Evolutionary conservation across 2,113 vertebrate genomes (phyloP).

Genomic region (Romanogobio albipinnatus): DNA sequence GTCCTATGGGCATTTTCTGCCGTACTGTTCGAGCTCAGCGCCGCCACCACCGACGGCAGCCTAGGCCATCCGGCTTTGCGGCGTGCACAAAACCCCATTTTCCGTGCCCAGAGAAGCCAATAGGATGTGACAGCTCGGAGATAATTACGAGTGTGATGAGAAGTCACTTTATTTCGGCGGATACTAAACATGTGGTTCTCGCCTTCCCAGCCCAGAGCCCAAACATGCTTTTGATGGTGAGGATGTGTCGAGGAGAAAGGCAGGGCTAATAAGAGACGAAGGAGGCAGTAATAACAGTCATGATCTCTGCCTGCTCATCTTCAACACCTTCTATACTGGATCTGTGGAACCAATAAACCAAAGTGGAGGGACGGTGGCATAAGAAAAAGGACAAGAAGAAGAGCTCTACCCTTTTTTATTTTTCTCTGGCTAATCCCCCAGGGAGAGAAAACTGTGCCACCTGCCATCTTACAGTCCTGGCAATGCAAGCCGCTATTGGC

Average conservation of each 20-base stretch:
- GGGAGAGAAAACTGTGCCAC: slow-evolving; percentile 48
- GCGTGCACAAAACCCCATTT: slow-evolving; percentile 21
- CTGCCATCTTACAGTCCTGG: slow-evolving; percentile 49
- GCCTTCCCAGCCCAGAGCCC: slow-evolving; percentile 40
- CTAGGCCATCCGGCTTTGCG: slow-evolving; percentile 7
- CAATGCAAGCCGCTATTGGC: slow-evolving; percentile 45
- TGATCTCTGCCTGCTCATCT: slow-evolving; percentile 53
- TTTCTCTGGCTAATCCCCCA: slow-evolving; percentile 29
- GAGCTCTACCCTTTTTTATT: slow-evolving; percentile 10
- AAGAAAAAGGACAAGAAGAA: slow-evolving; percentile 17
- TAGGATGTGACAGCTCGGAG: slow-evolving; percentile 46
- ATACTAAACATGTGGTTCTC: slow-evolving; percentile 56
- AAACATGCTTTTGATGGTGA: slow-evolving; percentile 56
- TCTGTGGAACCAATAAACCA: slow-evolving; percentile 12
- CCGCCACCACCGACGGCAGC: not conserved
- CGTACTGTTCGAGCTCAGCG: slow-evolving; percentile 5
- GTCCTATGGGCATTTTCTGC: slow-evolving; percentile 50
- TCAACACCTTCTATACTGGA: slow-evolving; percentile 12
- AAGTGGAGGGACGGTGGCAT: not conserved
- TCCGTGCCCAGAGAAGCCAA: slow-evolving; percentile 2
- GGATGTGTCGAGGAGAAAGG: slow-evolving; percentile 47
- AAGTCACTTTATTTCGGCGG: slow-evolving; percentile 52
- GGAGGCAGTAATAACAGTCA: slow-evolving; percentile 50
- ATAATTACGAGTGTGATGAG: slow-evolving; percentile 57
- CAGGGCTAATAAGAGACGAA: slow-evolving; percentile 34